Base-by-base conservation (phyloP, 2,888 invertebrate genomes). In the Morpho achilles region DNA sequence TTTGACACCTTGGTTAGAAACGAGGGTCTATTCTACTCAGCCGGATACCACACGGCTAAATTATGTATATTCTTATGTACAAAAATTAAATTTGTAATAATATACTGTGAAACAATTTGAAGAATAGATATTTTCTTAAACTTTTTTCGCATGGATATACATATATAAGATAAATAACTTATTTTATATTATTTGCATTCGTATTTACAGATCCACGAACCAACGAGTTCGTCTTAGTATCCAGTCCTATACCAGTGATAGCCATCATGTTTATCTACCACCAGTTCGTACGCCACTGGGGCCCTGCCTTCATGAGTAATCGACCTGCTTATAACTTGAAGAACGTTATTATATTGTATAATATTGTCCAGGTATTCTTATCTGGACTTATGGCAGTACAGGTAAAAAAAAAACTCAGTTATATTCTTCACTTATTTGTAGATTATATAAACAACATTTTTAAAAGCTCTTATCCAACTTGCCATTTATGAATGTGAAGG, bases 291-390 rank as follows among this genome's bases (percentile, higher is more conserved):
- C 86, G 87, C 7, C 79, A 89, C 48, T 86, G 92, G 79, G 94
- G 95, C 0, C 95, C 94, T 0, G 84, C 87, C 39, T 81, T 92
- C 53, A 95, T 95, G 95, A 90, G 90, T 61, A 87, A 93, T 67
- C 82, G 94, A 7, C 85, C 90, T 51, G 92, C 95, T 0, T 92
- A 91, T 71, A 87, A 94, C 22, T 75, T 95, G 32, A 91, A 93
- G 68, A 89, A 80, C 50, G 59, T 93, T 7, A 87, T 95, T 64
- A 86, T 94, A 53, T 59, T 91, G 0, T 95, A 94, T 74, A 95
- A 95, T 73, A 75, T 93, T 6, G 70, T 92, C 47, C 95, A 95
- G 89, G 93, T 95, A 40, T 69, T 66, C 45, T 67, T 88, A 8
- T 89, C 84, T 0, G 71, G 79, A 7, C 83, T 90, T 61, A 75